Evolutionary conservation across 2,888 invertebrate species (phyloP).

Genomic region (Silvanus unidentatus): DNA sequence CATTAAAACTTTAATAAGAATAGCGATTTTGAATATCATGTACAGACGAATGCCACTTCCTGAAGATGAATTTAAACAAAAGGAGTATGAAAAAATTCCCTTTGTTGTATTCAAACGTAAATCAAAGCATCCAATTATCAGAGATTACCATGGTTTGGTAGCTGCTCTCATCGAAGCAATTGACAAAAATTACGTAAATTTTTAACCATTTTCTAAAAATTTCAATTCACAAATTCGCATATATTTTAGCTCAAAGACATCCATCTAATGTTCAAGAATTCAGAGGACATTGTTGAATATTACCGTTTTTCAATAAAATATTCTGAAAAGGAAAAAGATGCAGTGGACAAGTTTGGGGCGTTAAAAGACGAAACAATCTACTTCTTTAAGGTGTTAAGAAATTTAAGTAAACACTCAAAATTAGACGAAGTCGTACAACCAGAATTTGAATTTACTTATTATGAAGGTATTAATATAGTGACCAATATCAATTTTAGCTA

Average conservation of each 20-base stretch:
- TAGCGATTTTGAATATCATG: background rate
- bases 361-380: background rate
- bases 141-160: background rate
- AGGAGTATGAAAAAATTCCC: background rate
- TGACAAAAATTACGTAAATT: background rate
- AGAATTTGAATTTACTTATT: background rate
- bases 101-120: background rate
- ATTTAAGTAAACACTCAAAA: background rate
- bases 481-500: background rate
- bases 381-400: background rate
- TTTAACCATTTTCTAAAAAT: background rate
- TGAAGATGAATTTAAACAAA: background rate
- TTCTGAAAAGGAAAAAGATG: background rate
- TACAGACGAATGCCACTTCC: background rate
- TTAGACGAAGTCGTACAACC: background rate
- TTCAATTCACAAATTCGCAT: background rate
- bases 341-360: background rate
- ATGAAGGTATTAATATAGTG: background rate
- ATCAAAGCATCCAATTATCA: background rate
- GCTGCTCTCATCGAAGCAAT: background rate
- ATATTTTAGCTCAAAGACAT: background rate
- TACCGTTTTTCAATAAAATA: background rate
- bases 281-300: background rate
- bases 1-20: background rate
- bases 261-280: background rate